phyloP scores from a whole-genome alignment of 2,797 vertebrate species.

The Sphaeramia orbicularis region DNA sequence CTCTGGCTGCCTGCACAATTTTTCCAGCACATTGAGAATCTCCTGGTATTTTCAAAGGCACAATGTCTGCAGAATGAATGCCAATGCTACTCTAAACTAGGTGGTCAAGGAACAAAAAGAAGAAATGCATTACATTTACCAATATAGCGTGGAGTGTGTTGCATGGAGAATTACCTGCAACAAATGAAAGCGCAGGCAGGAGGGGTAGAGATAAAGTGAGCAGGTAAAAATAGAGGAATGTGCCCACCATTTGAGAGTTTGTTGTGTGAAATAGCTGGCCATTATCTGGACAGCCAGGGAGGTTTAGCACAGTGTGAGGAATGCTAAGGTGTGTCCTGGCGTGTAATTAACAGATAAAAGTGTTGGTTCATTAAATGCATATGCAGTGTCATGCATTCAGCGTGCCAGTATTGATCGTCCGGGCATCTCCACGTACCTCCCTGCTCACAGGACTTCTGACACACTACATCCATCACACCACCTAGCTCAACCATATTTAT shows the following conservation, averaged over 20 bases:
- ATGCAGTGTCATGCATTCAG: conserved; percentile 84
- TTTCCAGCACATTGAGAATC: conserved; percentile 35
- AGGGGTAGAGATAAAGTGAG: conserved; percentile 73
- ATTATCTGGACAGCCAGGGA: conserved; percentile 80
- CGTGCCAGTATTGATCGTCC: conserved; percentile 85
- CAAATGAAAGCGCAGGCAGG: conserved; percentile 68
- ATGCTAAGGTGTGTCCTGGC: conserved; percentile 81
- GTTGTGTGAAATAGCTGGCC: conserved; percentile 79
- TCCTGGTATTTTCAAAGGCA: conserved; percentile 34
- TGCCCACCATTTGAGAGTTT: conserved; percentile 68
- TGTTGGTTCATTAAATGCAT: conserved; percentile 87
- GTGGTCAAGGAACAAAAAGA: conserved; percentile 58
- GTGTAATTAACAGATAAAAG: conserved; percentile 91
- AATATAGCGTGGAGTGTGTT: conserved; percentile 54
- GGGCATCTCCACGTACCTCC: conserved; percentile 74
- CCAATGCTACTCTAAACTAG: conserved; percentile 55
- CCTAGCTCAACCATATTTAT: conserved; percentile 87
- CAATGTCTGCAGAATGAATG: conserved; percentile 53
- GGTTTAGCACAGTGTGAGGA: conserved; percentile 73
- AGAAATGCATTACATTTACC: conserved; percentile 67
- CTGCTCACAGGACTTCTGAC: conserved; percentile 85
- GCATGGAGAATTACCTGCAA: conserved; percentile 75
- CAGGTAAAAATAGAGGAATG: conserved; percentile 63
- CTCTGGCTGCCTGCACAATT: conserved; percentile 34
- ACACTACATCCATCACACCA: conserved; percentile 86